phyloP scores from a whole-genome alignment of 2,888 invertebrate species.

The Trichacis sp. region DNA sequence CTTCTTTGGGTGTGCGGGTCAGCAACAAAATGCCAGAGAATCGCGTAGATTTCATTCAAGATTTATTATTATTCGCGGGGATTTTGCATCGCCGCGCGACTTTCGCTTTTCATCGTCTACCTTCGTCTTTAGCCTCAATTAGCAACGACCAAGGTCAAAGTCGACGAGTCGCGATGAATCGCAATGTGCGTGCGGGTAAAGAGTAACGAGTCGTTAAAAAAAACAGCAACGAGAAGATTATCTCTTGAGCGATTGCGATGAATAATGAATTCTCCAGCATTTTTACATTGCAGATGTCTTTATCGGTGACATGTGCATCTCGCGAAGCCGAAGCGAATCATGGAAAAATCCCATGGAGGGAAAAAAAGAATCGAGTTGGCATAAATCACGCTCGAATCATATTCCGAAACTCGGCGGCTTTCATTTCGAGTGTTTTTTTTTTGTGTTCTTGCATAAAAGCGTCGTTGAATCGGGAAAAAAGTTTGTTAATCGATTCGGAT shows the following conservation, averaged over 20 bases:
- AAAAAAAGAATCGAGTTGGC: too few relatives aligned
- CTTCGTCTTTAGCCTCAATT: slow-evolving; percentile 41
- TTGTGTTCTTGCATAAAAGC: too few relatives aligned
- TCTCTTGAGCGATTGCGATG: slow-evolving; percentile 21
- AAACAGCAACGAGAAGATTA: slow-evolving; percentile 20
- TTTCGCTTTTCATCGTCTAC: slow-evolving; percentile 39
- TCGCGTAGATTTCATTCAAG: too few relatives aligned
- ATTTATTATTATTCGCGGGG: not conserved
- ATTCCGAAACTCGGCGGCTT: too few relatives aligned
- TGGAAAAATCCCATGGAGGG: too few relatives aligned
- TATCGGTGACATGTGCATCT: not conserved
- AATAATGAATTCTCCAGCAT: slow-evolving; percentile 15
- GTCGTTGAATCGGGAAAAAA: too few relatives aligned
- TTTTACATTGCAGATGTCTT: slow-evolving; percentile 5
- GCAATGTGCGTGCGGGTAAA: slow-evolving; percentile 20
- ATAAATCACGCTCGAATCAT: too few relatives aligned
- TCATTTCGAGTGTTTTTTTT: too few relatives aligned
- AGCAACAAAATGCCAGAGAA: too few relatives aligned
- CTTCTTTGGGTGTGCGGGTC: too few relatives aligned
- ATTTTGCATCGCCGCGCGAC: slow-evolving; percentile 22
- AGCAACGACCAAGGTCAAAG: slow-evolving; percentile 38
- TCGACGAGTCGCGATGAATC: slow-evolving; percentile 30
- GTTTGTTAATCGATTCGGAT: too few relatives aligned
- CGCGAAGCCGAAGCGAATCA: too few relatives aligned
- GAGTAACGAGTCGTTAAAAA: slow-evolving; percentile 7